phyloP scores from a whole-genome alignment of 2,113 vertebrate genomes.

The Calidris pugnax region DNA sequence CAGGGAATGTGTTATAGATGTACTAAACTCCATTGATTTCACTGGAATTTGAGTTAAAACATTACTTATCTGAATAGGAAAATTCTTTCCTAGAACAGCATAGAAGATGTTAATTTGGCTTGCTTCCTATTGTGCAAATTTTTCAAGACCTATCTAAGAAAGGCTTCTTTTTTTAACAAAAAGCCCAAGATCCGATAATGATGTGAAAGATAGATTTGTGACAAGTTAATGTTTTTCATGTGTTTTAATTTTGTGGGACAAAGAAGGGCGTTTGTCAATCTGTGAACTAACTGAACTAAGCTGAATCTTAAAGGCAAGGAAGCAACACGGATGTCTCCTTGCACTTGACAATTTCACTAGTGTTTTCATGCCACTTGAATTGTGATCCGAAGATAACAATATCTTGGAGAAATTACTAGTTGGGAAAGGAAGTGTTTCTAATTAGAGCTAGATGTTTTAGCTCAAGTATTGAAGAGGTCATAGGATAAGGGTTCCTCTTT shows the following conservation, averaged over 20 bases:
- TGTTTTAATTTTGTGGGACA: not conserved
- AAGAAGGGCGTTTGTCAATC: not conserved
- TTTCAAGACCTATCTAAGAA: not conserved
- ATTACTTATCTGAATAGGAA: not conserved
- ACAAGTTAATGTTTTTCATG: not conserved
- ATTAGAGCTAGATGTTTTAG: constrained; percentile 54
- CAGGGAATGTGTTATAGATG: not conserved
- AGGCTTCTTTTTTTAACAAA: not conserved
- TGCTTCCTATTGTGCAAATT: not conserved
- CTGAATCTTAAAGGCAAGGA: not conserved
- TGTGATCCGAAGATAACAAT: not conserved
- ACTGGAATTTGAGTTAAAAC: not conserved
- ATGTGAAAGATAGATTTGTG: not conserved
- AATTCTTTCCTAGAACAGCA: not conserved
- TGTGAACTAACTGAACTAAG: not conserved
- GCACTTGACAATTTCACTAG: not conserved
- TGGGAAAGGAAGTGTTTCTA: constrained; percentile 55
- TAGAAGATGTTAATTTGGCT: not conserved
- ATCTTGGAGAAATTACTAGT: not conserved
- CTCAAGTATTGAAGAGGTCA: constrained; percentile 22
- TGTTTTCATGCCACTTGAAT: not conserved
- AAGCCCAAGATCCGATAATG: not conserved
- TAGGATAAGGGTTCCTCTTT: constrained; percentile 27
- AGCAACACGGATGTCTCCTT: not conserved
- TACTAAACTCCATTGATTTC: not conserved